phyloP scores from a whole-genome alignment of 2,888 invertebrate species.

The Orchesellides sinensis region DNA sequence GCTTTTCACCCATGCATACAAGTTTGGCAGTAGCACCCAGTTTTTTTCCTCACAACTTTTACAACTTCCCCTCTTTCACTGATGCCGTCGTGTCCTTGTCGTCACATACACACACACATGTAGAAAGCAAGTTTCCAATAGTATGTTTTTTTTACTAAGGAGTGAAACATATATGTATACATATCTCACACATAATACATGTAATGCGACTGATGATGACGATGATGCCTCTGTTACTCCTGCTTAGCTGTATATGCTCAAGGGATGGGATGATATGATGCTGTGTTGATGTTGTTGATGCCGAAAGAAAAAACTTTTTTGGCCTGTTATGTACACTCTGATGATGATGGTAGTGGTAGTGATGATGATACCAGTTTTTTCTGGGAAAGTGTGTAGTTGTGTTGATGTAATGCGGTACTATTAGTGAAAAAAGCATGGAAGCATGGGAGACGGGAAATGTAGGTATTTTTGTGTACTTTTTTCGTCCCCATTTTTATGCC shows the following conservation, averaged over 20 bases:
- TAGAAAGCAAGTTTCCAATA: conserved; percentile 8
- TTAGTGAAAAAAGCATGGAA: background rate
- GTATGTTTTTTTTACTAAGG: background rate
- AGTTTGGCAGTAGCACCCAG: conserved; percentile 31
- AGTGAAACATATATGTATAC: background rate
- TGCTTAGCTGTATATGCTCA: no score
- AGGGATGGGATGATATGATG: background rate
- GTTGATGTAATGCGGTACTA: conserved; percentile 8
- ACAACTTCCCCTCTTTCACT: conserved; percentile 48
- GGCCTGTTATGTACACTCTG: background rate
- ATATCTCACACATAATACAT: background rate
- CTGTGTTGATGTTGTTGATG: background rate
- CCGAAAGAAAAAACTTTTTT: background rate
- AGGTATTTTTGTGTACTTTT: background rate
- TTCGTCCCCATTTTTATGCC: background rate
- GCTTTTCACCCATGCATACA: background rate
- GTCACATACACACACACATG: no score
- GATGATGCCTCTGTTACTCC: background rate
- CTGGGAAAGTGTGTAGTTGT: background rate
- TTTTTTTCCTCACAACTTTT: conserved; percentile 54
- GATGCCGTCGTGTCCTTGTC: no score
- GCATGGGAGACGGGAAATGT: background rate
- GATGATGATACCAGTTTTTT: background rate
- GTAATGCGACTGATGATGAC: background rate
- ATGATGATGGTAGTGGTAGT: background rate